Evolutionary conservation across 2,797 vertebrate genomes (phyloP), one percentile per base, ranked within the genome.

Genomic region (Myotis myotis): DNA sequence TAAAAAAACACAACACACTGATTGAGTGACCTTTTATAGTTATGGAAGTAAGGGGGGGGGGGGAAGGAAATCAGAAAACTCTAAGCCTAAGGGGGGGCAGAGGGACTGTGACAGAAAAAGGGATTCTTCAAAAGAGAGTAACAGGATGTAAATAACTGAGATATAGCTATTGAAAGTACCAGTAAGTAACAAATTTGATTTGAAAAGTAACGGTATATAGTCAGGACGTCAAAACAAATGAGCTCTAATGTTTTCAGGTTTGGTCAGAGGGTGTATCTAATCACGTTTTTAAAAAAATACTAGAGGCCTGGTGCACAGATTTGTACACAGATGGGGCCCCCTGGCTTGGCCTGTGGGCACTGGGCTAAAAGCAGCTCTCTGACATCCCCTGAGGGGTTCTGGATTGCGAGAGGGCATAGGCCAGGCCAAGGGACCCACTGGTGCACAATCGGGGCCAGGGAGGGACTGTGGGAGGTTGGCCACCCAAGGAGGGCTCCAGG

Each of bases 81-180:
- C 1, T 49, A 38, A 36, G 8, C 38, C 36, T 47, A 71, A 53
- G 68, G 44, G 8, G 3, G 19, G 47, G 19, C 7, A 13, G 1
- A 8, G 47, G 20, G 8, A 12, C n/a, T 71, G 3, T 64, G 22
- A 78, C 11, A 12, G 53, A 12, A 84, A 80, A 93, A 83, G 4
- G 22, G 8, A 84, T 38, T 87, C n/a, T 84, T 89, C 60, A 87
- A 72, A 95, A 23, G 36, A 81, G 30, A 93, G 68, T 86, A 97
- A 93, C 2, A 91, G 44, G 62, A 88, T 20, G 17, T 6, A 92
- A 55, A 36, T 62, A 81, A 89, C 22, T 85, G 49, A 93, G 6
- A 89, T 22, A 23, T 36, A 10, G 91, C 47, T 91, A 19, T 38
- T 88, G 41, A 81, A 20, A 93, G 89, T 7, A 87, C 8, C 23